A percentile compares a stretch with the other conserved stretches of the same genome.
phyloP scores from a whole-genome alignment of 2,888 invertebrate genomes.

The Pristionchus mayeri region DNA sequence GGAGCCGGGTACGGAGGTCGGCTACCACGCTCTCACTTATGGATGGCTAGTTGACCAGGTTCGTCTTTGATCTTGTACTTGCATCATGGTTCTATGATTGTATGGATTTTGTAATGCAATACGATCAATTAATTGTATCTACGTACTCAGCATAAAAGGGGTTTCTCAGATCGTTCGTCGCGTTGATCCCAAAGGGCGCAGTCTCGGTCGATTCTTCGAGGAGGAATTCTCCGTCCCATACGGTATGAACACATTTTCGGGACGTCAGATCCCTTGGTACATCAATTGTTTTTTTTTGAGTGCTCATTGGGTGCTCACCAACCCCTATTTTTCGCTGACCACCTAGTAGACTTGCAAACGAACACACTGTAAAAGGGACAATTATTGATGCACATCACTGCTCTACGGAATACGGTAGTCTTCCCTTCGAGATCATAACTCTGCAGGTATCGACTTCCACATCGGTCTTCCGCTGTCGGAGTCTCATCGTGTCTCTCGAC shows the following conservation, averaged over 20 bases:
- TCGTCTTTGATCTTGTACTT: not conserved
- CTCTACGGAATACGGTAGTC: not conserved
- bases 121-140: too few relatives aligned
- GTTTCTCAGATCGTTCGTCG: conserved; percentile 56
- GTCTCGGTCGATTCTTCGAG: conserved; percentile 71
- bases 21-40: conserved; percentile 78
- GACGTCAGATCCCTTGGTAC: too few relatives aligned
- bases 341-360: too few relatives aligned
- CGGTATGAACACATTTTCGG: too few relatives aligned
- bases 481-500: conserved; percentile 63
- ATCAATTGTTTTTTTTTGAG: too few relatives aligned
- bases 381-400: not conserved
- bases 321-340: too few relatives aligned
- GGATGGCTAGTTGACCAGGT: conserved; percentile 78
- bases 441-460: conserved; percentile 64
- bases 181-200: conserved; percentile 67
- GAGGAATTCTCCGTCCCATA: conserved; percentile 66
- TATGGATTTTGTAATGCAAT: not conserved
- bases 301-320: too few relatives aligned
- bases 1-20: conserved; percentile 71
- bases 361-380: too few relatives aligned
- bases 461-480: conserved; percentile 61
- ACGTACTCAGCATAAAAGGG: too few relatives aligned
- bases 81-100: too few relatives aligned
- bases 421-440: not conserved